Evolutionary conservation across 1,140 invertebrate genomes (phyloP).

Genomic region (Sarcophaga peregrina): DNA sequence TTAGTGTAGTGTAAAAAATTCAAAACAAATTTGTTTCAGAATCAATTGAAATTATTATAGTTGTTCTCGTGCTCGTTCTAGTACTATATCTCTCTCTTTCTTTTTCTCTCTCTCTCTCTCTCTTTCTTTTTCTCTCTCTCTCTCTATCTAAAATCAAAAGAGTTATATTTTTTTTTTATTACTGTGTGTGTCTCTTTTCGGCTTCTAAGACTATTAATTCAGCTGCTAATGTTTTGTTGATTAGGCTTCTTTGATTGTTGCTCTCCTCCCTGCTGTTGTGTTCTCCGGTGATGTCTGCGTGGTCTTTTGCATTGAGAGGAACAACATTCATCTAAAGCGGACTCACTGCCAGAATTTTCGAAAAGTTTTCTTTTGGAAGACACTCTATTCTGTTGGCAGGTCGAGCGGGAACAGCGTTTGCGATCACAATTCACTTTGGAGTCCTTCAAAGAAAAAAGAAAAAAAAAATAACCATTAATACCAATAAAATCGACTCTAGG

Average conservation of each 20-base stretch:
- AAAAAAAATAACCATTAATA: neutral
- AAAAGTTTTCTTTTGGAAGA: slow-evolving; percentile 61
- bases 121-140: neutral
- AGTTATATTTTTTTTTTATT: slow-evolving; percentile 2
- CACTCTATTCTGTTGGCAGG: slow-evolving; percentile 71
- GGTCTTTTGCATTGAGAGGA: slow-evolving; percentile 68
- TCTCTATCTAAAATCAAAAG: slow-evolving; percentile 33
- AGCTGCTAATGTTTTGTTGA: slow-evolving; percentile 33
- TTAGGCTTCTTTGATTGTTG: slow-evolving; percentile 44
- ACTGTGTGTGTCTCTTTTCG: neutral
- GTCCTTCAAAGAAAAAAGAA: slow-evolving; percentile 72
- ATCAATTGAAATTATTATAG: no score
- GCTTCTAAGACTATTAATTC: neutral
- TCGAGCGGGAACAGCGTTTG: slow-evolving; percentile 80
- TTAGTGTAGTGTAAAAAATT: no score
- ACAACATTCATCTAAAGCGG: slow-evolving; percentile 69
- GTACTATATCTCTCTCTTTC: slow-evolving; percentile 4
- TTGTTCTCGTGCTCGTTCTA: slow-evolving; percentile 21
- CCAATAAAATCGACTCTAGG: no score
- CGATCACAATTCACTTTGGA: slow-evolving; percentile 81
- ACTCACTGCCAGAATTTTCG: slow-evolving; percentile 58
- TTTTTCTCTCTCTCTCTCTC: slow-evolving; percentile 1
- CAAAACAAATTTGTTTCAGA: no score
- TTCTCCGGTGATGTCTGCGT: slow-evolving; percentile 67
- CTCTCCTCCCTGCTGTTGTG: slow-evolving; percentile 40